A percentile compares a stretch with the other conserved stretches of the same genome.
Evolutionary conservation across 2,113 vertebrate genomes (phyloP).

Genomic region (Pelobates fuscus): DNA sequence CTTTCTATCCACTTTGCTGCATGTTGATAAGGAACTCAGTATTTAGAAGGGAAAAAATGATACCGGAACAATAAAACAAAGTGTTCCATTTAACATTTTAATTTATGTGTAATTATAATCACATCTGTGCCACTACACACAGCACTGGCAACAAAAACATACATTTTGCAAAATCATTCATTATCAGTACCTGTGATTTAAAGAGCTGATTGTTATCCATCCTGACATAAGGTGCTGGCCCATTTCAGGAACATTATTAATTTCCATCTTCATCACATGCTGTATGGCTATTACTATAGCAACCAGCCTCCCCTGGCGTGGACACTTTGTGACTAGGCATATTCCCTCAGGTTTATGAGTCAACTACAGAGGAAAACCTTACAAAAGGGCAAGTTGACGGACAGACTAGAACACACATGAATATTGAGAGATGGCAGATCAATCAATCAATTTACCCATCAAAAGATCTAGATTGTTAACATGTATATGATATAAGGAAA

Average conservation of each 20-base stretch:
- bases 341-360: constrained; percentile 41
- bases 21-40: background rate
- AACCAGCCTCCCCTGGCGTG: constrained; percentile 56
- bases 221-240: constrained; percentile 41
- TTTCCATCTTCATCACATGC: constrained; percentile 52
- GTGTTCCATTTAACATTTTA: background rate
- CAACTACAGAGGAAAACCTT: constrained; percentile 3
- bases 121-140: constrained; percentile 3
- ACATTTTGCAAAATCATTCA: constrained; percentile 7
- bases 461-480: no score
- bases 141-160: background rate
- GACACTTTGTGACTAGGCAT: constrained; percentile 48
- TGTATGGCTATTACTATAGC: constrained; percentile 54
- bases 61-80: background rate
- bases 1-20: background rate
- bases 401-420: background rate
- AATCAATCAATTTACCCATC: no score
- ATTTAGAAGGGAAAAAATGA: background rate
- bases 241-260: constrained; percentile 41
- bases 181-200: constrained; percentile 20
- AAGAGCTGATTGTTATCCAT: constrained; percentile 15
- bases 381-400: constrained; percentile 13
- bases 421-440: no score
- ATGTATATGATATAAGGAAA: no score
- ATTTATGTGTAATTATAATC: background rate